A percentile compares a stretch with the other conserved stretches of the same genome.
phyloP scores from a whole-genome alignment of 2,797 vertebrate genomes.

The Centropyge bicolor region DNA sequence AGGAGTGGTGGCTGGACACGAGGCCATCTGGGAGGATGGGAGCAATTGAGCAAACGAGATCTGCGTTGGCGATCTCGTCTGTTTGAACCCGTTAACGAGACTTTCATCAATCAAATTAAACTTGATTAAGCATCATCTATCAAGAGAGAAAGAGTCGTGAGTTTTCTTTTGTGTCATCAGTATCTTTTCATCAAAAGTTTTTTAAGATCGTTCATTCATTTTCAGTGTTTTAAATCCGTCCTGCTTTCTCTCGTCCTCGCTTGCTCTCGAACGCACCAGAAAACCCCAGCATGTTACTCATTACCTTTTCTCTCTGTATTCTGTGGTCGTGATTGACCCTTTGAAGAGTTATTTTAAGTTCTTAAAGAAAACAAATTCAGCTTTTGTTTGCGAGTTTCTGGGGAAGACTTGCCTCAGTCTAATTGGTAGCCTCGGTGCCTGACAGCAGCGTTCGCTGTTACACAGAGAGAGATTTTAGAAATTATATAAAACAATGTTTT shows the following conservation, averaged over 20 bases:
- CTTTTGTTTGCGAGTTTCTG: slow-evolving; percentile 66
- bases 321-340: slow-evolving; percentile 46
- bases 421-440: slow-evolving; percentile 46
- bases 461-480: slow-evolving; percentile 27
- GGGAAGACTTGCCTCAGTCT: slow-evolving; percentile 53
- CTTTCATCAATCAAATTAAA: slow-evolving; percentile 39
- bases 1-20: slow-evolving; percentile 49
- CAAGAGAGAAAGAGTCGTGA: no score
- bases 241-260: slow-evolving; percentile 4
- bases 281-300: slow-evolving; percentile 34
- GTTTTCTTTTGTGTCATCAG: neutral
- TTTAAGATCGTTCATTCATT: no score
- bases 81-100: slow-evolving; percentile 45
- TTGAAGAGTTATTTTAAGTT: slow-evolving; percentile 68
- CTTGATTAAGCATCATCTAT: slow-evolving; percentile 19
- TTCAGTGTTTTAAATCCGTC: slow-evolving; percentile 20
- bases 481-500: slow-evolving; percentile 28
- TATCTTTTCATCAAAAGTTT: neutral
- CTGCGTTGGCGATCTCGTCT: slow-evolving; percentile 31
- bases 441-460: slow-evolving; percentile 28
- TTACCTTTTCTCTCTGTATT: slow-evolving; percentile 45
- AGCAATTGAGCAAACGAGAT: slow-evolving; percentile 59
- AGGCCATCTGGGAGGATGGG: slow-evolving; percentile 65
- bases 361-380: slow-evolving; percentile 61
- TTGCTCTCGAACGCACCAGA: neutral